These are phyloP conservation scores for Semotilus atromaculatus DNA, from an alignment of 2,797 vertebrate genomes.

Conservation along the genomic window DNA sequence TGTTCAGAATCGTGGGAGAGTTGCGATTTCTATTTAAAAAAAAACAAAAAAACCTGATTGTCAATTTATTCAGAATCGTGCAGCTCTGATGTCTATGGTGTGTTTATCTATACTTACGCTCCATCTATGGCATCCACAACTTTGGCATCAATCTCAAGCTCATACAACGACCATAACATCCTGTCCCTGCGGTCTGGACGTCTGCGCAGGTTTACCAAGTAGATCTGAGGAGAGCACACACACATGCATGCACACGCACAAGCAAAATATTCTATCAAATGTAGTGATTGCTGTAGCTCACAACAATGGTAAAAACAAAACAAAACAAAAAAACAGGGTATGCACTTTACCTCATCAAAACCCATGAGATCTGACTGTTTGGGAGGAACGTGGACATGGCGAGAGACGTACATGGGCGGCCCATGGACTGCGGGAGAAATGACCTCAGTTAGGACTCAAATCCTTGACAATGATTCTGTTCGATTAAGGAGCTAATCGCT, in stretches of 20 bases:
- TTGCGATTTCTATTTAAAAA: not conserved
- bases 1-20: too few species aligned
- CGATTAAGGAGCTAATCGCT: not conserved
- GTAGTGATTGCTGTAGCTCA: not conserved
- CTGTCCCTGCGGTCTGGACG: slow-evolving; percentile 85
- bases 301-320: not conserved
- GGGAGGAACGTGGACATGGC: slow-evolving; percentile 78
- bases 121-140: slow-evolving; percentile 93
- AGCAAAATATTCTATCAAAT: not conserved
- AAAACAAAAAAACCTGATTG: not conserved
- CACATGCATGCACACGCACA: not conserved
- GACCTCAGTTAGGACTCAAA: slow-evolving; percentile 23
- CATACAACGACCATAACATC: slow-evolving; percentile 89
- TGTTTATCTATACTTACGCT: slow-evolving; percentile 76
- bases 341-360: slow-evolving; percentile 87
- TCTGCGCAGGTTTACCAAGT: slow-evolving; percentile 92
- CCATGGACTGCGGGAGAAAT: slow-evolving; percentile 85
- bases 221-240: slow-evolving; percentile 78
- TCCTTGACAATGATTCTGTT: not conserved
- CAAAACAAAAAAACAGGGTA: not conserved
- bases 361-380: slow-evolving; percentile 89
- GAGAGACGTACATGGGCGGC: slow-evolving; percentile 86
- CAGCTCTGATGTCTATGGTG: not conserved
- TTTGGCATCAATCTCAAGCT: slow-evolving; percentile 86
- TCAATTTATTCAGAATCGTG: not conserved